phyloP scores from a whole-genome alignment of 2,888 invertebrate species.

The Clunio marinus region DNA sequence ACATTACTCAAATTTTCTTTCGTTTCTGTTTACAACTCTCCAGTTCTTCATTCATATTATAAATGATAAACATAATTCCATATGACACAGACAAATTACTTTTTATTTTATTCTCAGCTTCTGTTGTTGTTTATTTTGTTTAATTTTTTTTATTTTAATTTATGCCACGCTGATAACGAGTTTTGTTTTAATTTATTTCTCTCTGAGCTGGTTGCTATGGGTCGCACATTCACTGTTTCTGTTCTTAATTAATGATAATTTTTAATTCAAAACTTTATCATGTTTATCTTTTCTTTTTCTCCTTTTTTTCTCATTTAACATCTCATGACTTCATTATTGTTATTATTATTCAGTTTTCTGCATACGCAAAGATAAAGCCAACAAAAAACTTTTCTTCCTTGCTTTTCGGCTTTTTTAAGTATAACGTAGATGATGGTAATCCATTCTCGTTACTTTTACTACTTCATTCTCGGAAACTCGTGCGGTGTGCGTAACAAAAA shows the following conservation, averaged over 20 bases:
- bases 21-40: background rate
- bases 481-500: background rate
- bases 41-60: background rate
- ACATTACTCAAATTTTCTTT: background rate
- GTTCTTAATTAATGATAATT: constrained; percentile 1
- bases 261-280: constrained; percentile 12
- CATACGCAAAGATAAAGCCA: background rate
- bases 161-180: constrained; percentile 24
- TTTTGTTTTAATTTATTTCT: constrained; percentile 30
- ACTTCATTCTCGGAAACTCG: background rate
- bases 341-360: background rate
- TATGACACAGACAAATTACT: constrained; percentile 30
- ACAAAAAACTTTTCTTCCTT: background rate
- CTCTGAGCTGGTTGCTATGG: background rate
- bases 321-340: too few species aligned
- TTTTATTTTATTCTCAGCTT: too few species aligned
- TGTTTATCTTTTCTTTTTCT: background rate
- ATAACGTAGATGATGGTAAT: constrained; percentile 1
- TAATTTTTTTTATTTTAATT: constrained; percentile 12
- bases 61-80: constrained; percentile 31
- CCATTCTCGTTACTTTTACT: constrained; percentile 3
- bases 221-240: background rate
- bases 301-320: background rate
- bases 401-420: background rate
- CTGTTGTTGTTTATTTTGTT: background rate